Evolutionary conservation across 1,140 invertebrate species (phyloP).

Genomic region (Pectinophora gossypiella): DNA sequence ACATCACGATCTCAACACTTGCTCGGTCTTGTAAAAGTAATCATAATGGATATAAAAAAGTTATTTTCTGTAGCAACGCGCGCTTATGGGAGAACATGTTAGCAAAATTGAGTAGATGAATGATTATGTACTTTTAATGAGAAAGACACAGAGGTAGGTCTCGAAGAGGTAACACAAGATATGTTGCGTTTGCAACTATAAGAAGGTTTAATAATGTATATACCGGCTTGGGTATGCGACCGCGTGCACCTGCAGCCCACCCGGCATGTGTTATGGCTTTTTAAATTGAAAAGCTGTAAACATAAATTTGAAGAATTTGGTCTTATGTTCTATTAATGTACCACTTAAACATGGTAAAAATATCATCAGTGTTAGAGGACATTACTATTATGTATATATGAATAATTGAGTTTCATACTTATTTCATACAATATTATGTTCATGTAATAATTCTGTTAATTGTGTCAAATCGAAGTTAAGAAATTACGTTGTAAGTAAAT

Average conservation of each 20-base stretch:
- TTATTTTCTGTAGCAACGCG: not conserved
- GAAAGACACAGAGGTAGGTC: no score
- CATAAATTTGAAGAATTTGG: conserved; percentile 3
- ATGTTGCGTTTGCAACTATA: no score
- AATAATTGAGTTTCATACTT: conserved; percentile 43
- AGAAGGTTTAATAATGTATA: no score
- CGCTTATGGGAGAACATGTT: not conserved
- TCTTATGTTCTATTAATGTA: no score
- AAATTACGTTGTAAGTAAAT: conserved; percentile 57
- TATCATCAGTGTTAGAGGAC: conserved; percentile 20
- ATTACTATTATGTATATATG: conserved; percentile 65
- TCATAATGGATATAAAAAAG: no score
- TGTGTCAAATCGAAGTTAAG: conserved; percentile 43
- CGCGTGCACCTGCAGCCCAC: not conserved
- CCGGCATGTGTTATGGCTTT: not conserved
- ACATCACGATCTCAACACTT: not conserved
- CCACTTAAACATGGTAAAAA: no score
- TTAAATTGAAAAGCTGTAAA: not conserved
- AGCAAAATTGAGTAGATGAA: not conserved
- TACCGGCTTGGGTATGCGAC: no score
- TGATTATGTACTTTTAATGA: not conserved
- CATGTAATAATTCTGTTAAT: no score
- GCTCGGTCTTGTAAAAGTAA: not conserved
- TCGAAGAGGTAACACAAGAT: no score
- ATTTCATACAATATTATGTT: conserved; percentile 37